Evolutionary conservation across 1,140 invertebrate species (phyloP).

Genomic region (Monochamus saltuarius): DNA sequence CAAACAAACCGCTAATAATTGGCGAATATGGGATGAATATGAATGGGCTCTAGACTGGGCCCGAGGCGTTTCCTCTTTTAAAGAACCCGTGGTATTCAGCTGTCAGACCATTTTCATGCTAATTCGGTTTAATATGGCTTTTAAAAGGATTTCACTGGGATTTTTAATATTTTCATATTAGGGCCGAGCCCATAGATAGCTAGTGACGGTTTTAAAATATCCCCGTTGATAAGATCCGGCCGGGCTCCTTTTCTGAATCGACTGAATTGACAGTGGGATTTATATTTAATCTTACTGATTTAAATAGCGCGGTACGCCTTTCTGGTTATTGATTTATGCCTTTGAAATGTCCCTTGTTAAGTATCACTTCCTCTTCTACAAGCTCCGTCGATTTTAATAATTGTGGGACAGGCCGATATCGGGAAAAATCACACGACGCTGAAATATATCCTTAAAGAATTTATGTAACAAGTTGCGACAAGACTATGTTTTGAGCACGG

Average conservation of each 20-base stretch:
- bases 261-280: constrained; percentile 39
- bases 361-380: too few relatives aligned
- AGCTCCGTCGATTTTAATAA: too few relatives aligned
- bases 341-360: too few relatives aligned
- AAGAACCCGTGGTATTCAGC: constrained; percentile 41
- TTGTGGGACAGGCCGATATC: too few relatives aligned
- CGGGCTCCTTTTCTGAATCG: constrained; percentile 20
- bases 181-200: constrained; percentile 26
- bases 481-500: too few relatives aligned
- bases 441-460: too few relatives aligned
- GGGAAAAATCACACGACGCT: too few relatives aligned
- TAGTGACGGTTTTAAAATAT: constrained; percentile 46
- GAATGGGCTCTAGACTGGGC: constrained; percentile 34
- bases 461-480: too few relatives aligned
- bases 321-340: too few relatives aligned
- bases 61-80: constrained; percentile 18
- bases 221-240: constrained; percentile 41
- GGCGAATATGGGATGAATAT: constrained; percentile 40
- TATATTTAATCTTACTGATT: constrained; percentile 37
- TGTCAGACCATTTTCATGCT: constrained; percentile 50
- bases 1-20: constrained; percentile 48
- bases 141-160: constrained; percentile 44
- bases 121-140: constrained; percentile 46
- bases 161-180: constrained; percentile 51
- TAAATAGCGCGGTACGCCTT: constrained; percentile 19